These are phyloP conservation scores for Steinernema carpocapsae DNA, from an alignment of 2,888 invertebrate species.

Conservation along the genomic window DNA sequence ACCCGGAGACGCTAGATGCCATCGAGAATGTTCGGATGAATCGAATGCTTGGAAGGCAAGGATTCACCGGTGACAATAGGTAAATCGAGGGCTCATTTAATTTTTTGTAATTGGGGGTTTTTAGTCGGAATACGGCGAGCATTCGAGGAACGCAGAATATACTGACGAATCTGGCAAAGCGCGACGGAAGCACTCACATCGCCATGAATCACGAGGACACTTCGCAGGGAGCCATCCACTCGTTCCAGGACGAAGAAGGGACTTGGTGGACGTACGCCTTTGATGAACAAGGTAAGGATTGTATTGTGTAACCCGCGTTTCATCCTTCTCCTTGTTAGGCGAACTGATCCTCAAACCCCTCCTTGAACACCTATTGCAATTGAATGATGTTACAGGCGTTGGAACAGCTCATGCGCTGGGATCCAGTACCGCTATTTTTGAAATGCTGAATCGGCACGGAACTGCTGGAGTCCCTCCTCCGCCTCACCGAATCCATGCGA, in stretches of 20 bases:
- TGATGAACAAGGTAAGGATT: conserved; percentile 78
- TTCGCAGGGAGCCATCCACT: conserved; percentile 55
- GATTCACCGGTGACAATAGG: neutral
- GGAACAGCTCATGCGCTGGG: conserved; percentile 65
- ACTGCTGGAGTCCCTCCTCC: neutral
- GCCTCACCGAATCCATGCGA: conserved; percentile 9
- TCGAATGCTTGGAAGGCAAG: conserved; percentile 38
- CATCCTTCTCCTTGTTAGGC: neutral
- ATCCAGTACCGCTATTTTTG: conserved; percentile 50
- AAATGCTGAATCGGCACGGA: conserved; percentile 43
- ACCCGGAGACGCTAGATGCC: conserved; percentile 67
- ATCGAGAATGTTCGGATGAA: conserved; percentile 65
- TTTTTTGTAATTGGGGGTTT: no score
- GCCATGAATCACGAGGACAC: conserved; percentile 49
- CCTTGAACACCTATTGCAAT: neutral
- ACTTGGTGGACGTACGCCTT: conserved; percentile 87
- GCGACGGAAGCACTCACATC: conserved; percentile 67
- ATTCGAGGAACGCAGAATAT: conserved; percentile 2
- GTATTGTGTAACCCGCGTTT: neutral
- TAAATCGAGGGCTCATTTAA: neutral
- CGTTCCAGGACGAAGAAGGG: conserved; percentile 69
- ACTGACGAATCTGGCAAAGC: conserved; percentile 13
- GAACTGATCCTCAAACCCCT: no score
- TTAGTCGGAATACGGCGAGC: neutral
- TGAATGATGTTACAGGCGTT: conserved; percentile 42